Conservation (phyloP, 2,113 vertebrate genomes). For the Eulemur rufifrons region DNA sequence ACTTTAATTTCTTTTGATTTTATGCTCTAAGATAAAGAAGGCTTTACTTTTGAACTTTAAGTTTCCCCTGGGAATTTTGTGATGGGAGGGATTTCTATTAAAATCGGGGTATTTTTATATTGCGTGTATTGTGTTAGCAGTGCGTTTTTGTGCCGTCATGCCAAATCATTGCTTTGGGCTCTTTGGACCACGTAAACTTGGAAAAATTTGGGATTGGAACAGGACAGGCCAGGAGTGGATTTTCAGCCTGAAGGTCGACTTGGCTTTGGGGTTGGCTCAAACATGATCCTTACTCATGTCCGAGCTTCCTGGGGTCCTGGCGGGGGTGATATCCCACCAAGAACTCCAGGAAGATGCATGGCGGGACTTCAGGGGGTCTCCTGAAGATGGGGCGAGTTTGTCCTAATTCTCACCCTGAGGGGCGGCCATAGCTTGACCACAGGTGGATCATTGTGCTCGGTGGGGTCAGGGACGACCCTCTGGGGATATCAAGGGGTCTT, state of each 20-base stretch:
- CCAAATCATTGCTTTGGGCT: background rate
- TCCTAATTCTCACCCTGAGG: background rate
- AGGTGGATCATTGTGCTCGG: background rate
- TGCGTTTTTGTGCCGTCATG: background rate
- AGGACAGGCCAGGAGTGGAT: background rate
- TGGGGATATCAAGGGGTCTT: background rate
- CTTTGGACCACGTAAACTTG: background rate
- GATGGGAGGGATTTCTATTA: background rate
- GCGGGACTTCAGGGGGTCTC: background rate
- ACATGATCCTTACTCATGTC: background rate
- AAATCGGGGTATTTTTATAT: background rate
- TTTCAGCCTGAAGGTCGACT: background rate
- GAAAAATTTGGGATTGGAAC: background rate
- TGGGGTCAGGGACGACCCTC: background rate
- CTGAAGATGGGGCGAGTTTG: background rate
- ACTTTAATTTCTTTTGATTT: background rate
- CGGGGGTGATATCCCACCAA: fast-evolving
- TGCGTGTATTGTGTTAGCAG: background rate
- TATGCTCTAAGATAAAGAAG: background rate
- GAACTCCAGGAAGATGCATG: background rate
- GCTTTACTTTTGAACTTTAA: background rate
- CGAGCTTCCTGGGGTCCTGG: background rate
- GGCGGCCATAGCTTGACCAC: background rate
- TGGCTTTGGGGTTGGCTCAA: background rate
- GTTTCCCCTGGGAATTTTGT: background rate